phyloP scores from a whole-genome alignment of 2,113 vertebrate genomes.

The Eonycteris spelaea region DNA sequence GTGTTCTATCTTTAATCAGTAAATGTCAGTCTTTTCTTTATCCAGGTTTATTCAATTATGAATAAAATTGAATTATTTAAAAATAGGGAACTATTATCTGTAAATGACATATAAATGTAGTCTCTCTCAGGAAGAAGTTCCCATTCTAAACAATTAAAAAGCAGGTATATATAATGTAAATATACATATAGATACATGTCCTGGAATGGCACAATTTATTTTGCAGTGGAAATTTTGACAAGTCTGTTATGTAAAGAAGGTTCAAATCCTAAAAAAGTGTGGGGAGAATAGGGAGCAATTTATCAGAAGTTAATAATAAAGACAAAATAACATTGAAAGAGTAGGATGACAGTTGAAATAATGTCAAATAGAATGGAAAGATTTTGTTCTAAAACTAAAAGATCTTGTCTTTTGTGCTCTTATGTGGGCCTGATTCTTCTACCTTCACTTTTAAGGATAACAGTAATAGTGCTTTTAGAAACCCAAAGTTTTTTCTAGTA shows the following conservation, averaged over 20 bases:
- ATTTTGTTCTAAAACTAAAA: slow-evolving; percentile 59
- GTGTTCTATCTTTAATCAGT: background rate
- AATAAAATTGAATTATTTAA: background rate
- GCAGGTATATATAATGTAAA: background rate
- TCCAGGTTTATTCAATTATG: background rate
- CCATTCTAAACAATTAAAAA: background rate
- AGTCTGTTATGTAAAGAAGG: slow-evolving; percentile 59
- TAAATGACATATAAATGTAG: background rate
- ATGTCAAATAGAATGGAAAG: slow-evolving; percentile 44
- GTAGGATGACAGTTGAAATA: slow-evolving; percentile 51
- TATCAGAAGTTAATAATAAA: slow-evolving; percentile 49
- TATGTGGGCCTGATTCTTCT: background rate
- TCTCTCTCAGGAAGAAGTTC: background rate
- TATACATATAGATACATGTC: background rate
- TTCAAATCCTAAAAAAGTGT: slow-evolving; percentile 33
- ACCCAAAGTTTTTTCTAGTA: background rate
- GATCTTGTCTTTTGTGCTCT: background rate
- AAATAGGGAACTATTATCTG: background rate
- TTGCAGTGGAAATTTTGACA: slow-evolving; percentile 47
- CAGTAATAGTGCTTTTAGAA: background rate
- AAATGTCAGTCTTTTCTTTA: background rate
- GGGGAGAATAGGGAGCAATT: background rate
- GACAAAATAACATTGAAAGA: slow-evolving; percentile 44
- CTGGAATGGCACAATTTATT: background rate
- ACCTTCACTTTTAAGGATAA: background rate